These are phyloP conservation scores for Petaurus breviceps DNA, from an alignment of 2,113 vertebrate species.

Conservation along the genomic window DNA sequence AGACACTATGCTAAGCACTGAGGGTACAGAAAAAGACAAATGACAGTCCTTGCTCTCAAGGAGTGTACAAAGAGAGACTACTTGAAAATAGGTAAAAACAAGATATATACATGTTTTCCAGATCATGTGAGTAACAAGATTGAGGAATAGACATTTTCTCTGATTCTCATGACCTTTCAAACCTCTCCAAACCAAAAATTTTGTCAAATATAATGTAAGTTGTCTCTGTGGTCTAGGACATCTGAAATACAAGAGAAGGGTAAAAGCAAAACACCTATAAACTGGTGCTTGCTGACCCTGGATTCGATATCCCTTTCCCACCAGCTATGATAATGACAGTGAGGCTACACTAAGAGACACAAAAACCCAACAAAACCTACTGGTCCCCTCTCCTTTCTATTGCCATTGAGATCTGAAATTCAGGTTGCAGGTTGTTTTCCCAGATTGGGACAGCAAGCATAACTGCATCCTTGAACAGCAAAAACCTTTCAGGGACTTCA, in stretches of 20 bases:
- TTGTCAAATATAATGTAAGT: background rate
- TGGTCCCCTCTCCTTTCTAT: background rate
- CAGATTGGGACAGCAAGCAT: background rate
- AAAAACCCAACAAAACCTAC: background rate
- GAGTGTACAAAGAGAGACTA: background rate
- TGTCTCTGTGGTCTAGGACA: background rate
- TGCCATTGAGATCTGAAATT: background rate
- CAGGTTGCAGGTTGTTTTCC: background rate
- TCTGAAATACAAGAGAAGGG: background rate
- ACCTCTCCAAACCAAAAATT: background rate
- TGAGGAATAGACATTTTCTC: background rate
- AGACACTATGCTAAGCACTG: too few species aligned
- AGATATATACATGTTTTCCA: background rate
- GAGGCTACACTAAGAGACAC: background rate
- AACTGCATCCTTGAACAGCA: background rate
- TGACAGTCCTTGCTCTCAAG: background rate
- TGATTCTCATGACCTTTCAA: background rate
- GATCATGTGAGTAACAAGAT: background rate
- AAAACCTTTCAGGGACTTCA: background rate
- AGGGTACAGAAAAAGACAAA: background rate
- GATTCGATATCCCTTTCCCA: background rate
- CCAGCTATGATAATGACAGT: background rate
- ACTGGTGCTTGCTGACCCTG: background rate
- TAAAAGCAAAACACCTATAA: background rate
- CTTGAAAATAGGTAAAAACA: background rate